Evolutionary conservation across 2,888 invertebrate genomes (phyloP).

Genomic region (Tenodera sinensis): DNA sequence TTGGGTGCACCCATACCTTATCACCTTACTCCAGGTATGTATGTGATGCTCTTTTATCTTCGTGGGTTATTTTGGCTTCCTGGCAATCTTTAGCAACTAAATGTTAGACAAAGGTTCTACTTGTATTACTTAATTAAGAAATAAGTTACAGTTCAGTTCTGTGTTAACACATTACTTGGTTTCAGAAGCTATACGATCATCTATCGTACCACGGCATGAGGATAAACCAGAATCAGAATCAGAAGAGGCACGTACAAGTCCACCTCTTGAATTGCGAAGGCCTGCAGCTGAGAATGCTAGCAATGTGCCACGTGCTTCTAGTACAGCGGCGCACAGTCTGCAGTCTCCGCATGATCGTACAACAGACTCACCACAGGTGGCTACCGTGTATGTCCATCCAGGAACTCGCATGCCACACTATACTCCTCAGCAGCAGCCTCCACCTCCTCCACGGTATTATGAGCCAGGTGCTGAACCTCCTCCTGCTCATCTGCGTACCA

Average conservation of each 20-base stretch:
- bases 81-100: too few relatives aligned
- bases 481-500: conserved; percentile 52
- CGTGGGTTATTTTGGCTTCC: too few relatives aligned
- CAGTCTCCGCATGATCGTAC: conserved; percentile 56
- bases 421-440: conserved; percentile 39
- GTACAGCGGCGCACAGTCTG: conserved; percentile 46
- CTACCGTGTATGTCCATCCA: conserved; percentile 60
- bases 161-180: conserved; percentile 17
- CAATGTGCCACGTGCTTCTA: conserved; percentile 26
- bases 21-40: conserved; percentile 33
- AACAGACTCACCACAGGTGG: conserved; percentile 65
- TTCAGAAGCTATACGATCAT: conserved; percentile 32
- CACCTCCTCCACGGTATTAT: conserved; percentile 48
- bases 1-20: conserved; percentile 34
- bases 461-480: conserved; percentile 54
- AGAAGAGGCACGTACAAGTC: conserved; percentile 48
- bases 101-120: too few relatives aligned
- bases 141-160: neutral
- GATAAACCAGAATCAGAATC: conserved; percentile 38
- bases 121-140: too few relatives aligned
- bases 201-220: conserved; percentile 29
- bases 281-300: conserved; percentile 47
- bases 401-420: conserved; percentile 48
- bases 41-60: neutral
- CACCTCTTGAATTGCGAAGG: conserved; percentile 68